These are phyloP conservation scores for Drosophila nr. perissopoda DNA, from an alignment of 2,888 invertebrate species.

Conservation along the genomic window DNA sequence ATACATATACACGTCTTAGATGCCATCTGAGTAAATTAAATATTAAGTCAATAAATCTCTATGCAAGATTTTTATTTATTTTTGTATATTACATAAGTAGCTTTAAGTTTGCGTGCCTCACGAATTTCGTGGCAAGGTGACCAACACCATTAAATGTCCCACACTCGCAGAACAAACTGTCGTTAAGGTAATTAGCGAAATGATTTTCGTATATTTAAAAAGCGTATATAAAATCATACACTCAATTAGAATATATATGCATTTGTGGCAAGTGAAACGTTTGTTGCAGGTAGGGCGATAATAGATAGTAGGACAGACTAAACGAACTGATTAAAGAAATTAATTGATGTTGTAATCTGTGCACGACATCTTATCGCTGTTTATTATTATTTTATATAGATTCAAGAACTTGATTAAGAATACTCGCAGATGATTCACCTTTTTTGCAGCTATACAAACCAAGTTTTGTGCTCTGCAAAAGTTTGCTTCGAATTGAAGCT, in stretches of 20 bases:
- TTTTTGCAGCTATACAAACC: background rate
- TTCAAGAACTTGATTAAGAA: background rate
- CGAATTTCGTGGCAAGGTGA: background rate
- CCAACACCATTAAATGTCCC: background rate
- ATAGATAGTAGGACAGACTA: background rate
- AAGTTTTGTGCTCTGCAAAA: constrained; percentile 1
- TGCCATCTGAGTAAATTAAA: background rate
- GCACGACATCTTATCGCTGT: background rate
- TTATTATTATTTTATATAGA: background rate
- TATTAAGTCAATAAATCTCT: background rate
- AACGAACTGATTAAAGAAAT: background rate
- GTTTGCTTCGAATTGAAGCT: constrained; percentile 6
- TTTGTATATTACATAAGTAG: too few species aligned
- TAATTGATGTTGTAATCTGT: background rate
- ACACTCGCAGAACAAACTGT: background rate
- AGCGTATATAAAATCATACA: background rate
- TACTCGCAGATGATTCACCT: background rate
- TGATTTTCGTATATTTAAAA: background rate
- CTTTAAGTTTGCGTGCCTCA: constrained; percentile 8
- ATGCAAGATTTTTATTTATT: background rate
- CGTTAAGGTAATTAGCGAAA: constrained; percentile 13
- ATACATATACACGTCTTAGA: background rate
- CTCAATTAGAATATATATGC: background rate
- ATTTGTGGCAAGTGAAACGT: background rate
- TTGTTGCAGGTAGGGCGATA: background rate